These are phyloP conservation scores for Tachycineta bicolor DNA, from an alignment of 2,113 vertebrate species.

Conservation along the genomic window DNA sequence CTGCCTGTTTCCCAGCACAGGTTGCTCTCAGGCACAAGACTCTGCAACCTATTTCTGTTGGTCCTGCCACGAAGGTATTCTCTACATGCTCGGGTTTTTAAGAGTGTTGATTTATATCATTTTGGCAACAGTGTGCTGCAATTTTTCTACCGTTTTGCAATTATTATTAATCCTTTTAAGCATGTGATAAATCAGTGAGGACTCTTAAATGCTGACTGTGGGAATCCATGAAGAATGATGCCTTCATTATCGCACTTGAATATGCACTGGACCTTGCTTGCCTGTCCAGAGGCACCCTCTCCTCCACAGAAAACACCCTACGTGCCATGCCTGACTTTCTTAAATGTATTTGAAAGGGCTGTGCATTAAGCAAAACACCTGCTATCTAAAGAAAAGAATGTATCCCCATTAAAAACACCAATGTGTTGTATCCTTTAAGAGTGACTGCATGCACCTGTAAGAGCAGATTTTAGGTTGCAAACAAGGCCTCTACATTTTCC, in stretches of 20 bases:
- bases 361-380: neutral
- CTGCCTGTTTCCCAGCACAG: neutral
- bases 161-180: neutral
- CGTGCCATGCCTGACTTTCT: neutral
- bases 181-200: neutral
- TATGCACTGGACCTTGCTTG: neutral
- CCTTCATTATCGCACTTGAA: neutral
- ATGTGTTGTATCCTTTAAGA: neutral
- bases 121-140: accelerated
- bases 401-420: neutral
- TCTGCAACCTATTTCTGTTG: neutral
- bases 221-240: neutral
- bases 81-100: neutral
- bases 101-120: neutral
- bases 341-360: neutral
- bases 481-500: neutral
- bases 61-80: neutral
- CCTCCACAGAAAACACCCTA: neutral
- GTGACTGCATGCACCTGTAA: neutral
- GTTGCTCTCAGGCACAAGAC: neutral
- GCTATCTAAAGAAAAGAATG: neutral
- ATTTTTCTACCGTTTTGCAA: neutral
- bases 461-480: neutral
- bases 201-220: neutral
- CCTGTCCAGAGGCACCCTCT: neutral